Conservation (phyloP, 1,140 invertebrate genomes). For the Platyscapa corneri region DNA sequence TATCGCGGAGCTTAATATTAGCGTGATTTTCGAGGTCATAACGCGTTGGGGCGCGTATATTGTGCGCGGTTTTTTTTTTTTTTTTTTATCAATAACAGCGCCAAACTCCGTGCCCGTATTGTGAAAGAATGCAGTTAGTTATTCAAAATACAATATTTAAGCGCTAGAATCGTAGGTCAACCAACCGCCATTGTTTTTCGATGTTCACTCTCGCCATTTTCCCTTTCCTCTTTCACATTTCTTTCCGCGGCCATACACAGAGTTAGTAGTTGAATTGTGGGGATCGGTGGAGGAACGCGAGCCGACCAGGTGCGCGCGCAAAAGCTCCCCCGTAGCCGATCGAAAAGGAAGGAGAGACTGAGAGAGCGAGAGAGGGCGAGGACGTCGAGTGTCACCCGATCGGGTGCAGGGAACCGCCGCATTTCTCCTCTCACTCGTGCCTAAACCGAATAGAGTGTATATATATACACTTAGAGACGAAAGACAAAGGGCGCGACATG, state of each 20-base stretch:
- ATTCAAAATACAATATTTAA: no score
- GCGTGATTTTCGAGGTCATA: no score
- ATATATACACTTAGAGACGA: conserved; percentile 20
- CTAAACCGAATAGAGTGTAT: not conserved
- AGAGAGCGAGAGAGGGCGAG: conserved; percentile 45
- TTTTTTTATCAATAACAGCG: not conserved
- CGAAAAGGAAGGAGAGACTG: conserved; percentile 42
- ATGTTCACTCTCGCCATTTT: conserved; percentile 21
- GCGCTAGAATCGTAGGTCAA: not conserved
- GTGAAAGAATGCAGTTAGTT: not conserved
- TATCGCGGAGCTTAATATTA: no score
- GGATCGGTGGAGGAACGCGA: conserved; percentile 47
- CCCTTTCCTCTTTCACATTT: not conserved
- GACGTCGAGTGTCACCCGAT: conserved; percentile 47
- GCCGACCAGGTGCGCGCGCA: conserved; percentile 64
- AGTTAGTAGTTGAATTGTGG: conserved; percentile 44
- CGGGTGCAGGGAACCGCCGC: not conserved
- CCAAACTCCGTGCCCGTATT: not conserved
- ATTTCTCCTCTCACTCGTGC: not conserved
- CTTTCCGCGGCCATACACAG: not conserved
- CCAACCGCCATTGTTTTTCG: not conserved
- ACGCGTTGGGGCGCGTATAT: no score
- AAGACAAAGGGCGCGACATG: conserved; percentile 54
- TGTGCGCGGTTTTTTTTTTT: no score
- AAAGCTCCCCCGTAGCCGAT: conserved; percentile 29